Conservation (phyloP, 2,113 vertebrate genomes). For the Heterocephalus glaber region DNA sequence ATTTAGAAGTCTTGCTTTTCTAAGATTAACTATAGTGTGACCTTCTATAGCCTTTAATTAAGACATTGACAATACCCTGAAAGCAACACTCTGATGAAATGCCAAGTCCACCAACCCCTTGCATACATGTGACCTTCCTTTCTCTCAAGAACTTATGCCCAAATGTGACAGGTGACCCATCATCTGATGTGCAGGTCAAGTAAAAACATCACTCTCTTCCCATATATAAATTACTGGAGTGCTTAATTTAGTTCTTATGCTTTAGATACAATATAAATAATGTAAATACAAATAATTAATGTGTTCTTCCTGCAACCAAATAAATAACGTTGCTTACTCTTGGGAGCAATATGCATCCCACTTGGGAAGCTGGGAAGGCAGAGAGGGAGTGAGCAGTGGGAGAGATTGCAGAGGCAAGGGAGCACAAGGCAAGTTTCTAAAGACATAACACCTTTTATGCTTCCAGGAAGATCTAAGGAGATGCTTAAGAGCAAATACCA, state of each 20-base stretch:
- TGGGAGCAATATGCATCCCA: not conserved
- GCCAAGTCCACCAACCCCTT: not conserved
- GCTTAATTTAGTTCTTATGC: not conserved
- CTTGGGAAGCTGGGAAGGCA: not conserved
- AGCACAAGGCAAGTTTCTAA: not conserved
- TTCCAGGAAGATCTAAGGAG: not conserved
- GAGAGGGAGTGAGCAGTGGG: not conserved
- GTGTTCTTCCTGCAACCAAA: not conserved
- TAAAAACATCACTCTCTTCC: not conserved
- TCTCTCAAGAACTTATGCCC: not conserved
- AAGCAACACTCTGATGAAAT: not conserved
- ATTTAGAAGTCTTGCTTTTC: constrained; percentile 30
- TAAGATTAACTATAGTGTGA: not conserved
- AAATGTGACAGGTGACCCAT: not conserved
- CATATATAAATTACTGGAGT: not conserved
- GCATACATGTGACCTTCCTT: not conserved
- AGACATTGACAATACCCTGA: not conserved
- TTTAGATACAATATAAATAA: constrained; percentile 27
- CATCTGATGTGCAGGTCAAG: not conserved
- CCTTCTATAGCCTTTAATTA: not conserved
- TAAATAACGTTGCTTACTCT: not conserved
- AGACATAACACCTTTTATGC: too few species aligned
- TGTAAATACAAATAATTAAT: not conserved
- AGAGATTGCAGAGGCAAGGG: not conserved
- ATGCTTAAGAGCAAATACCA: not conserved